These are phyloP conservation scores for Neogobius melanostomus DNA, from an alignment of 2,113 vertebrate species.

Conservation along the genomic window DNA sequence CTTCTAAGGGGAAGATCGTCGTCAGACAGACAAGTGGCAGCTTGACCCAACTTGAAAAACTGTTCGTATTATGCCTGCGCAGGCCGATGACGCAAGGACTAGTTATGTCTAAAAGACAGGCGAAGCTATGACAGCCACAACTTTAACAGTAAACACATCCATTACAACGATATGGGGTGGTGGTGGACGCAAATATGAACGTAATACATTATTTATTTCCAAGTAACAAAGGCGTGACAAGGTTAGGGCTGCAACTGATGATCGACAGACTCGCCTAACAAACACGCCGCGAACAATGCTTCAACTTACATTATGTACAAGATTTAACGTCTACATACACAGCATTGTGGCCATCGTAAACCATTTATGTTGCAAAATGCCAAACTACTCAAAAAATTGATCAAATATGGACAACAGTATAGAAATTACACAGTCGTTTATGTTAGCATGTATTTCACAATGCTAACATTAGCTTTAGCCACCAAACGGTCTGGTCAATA, in stretches of 20 bases:
- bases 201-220: no score
- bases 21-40: neutral
- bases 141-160: neutral
- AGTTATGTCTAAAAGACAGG: conserved; percentile 22
- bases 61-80: conserved; percentile 38
- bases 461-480: conserved; percentile 40
- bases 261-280: conserved; percentile 23
- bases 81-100: conserved; percentile 64
- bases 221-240: no score
- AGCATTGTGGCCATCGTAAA: neutral
- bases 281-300: conserved; percentile 52
- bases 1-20: neutral
- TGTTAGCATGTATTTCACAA: conserved; percentile 17
- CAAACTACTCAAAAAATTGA: no score
- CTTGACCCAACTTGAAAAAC: conserved; percentile 21
- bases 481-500: conserved; percentile 34
- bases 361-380: neutral
- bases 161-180: conserved; percentile 18
- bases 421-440: neutral
- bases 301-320: neutral
- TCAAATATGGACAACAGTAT: no score
- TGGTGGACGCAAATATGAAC: conserved; percentile 40
- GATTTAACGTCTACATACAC: no score
- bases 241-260: conserved; percentile 15
- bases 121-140: conserved; percentile 21